These are phyloP conservation scores for Gymnothorax javanicus DNA, from an alignment of 2,797 vertebrate species.

Conservation along the genomic window DNA sequence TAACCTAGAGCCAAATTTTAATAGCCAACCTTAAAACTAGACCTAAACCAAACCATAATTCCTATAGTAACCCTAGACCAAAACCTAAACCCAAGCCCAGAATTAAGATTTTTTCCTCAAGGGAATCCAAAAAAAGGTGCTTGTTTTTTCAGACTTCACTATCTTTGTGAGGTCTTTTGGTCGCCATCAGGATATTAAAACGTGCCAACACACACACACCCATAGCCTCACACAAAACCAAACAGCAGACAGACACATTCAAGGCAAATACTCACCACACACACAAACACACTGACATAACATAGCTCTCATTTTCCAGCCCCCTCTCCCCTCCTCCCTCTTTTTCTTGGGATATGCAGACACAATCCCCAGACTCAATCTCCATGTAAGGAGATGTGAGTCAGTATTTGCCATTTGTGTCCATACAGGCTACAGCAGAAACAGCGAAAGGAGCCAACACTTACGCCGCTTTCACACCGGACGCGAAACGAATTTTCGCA, in stretches of 20 bases:
- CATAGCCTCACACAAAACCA: background rate
- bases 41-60: too few species aligned
- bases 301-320: conserved; percentile 41
- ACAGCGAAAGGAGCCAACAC: conserved; percentile 29
- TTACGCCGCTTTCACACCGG: background rate
- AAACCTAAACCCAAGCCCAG: too few species aligned
- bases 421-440: conserved; percentile 37
- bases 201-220: background rate
- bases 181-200: too few species aligned
- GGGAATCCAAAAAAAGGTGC: too few species aligned
- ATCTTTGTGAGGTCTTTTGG: too few species aligned
- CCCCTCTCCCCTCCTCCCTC: conserved; percentile 46
- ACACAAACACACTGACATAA: conserved; percentile 3
- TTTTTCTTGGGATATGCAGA: conserved; percentile 24
- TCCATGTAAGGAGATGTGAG: conserved; percentile 70
- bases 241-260: background rate
- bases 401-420: conserved; percentile 47
- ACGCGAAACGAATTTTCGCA: too few species aligned
- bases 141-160: too few species aligned
- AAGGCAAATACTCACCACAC: background rate
- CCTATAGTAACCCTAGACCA: too few species aligned
- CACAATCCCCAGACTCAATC: conserved; percentile 49
- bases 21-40: too few species aligned
- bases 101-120: too few species aligned
- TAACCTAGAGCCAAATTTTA: too few species aligned